These are phyloP conservation scores for Lanius ludovicianus DNA, from an alignment of 2,113 vertebrate genomes.

Conservation along the genomic window DNA sequence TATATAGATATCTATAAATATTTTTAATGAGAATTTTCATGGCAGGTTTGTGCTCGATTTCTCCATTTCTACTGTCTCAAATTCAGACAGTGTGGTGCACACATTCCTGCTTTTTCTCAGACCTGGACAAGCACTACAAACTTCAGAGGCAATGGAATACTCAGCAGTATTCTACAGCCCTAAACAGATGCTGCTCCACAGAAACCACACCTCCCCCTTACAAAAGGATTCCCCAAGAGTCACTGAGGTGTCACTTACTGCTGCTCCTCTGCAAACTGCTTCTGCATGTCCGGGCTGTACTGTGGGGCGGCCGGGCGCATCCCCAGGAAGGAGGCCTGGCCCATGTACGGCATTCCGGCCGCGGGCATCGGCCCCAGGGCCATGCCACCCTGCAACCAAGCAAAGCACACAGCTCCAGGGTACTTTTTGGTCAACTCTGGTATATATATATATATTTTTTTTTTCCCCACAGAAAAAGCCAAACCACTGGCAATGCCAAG, in stretches of 20 bases:
- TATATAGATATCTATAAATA: neutral
- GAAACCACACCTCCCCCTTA: neutral
- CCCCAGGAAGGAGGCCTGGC: constrained; percentile 88
- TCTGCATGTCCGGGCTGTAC: constrained; percentile 91
- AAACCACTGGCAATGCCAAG: neutral
- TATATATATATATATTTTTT: fast-evolving
- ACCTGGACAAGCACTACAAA: neutral
- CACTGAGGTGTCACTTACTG: constrained; percentile 79
- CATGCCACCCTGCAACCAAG: constrained; percentile 83
- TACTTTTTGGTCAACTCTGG: fast-evolving
- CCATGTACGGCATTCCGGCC: constrained; percentile 87
- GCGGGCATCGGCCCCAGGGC: constrained; percentile 85
- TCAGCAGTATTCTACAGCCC: neutral
- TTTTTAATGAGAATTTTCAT: neutral
- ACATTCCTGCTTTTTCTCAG: neutral
- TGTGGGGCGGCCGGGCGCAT: constrained; percentile 87
- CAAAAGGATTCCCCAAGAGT: neutral
- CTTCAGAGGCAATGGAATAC: neutral
- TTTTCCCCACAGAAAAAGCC: neutral
- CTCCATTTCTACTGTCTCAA: neutral
- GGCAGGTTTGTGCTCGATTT: neutral
- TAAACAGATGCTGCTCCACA: neutral
- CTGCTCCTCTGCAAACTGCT: constrained; percentile 96
- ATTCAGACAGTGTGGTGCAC: neutral
- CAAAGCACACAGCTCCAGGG: neutral